These are phyloP conservation scores for Hyaena hyaena DNA, from an alignment of 2,113 vertebrate species.

Conservation along the genomic window DNA sequence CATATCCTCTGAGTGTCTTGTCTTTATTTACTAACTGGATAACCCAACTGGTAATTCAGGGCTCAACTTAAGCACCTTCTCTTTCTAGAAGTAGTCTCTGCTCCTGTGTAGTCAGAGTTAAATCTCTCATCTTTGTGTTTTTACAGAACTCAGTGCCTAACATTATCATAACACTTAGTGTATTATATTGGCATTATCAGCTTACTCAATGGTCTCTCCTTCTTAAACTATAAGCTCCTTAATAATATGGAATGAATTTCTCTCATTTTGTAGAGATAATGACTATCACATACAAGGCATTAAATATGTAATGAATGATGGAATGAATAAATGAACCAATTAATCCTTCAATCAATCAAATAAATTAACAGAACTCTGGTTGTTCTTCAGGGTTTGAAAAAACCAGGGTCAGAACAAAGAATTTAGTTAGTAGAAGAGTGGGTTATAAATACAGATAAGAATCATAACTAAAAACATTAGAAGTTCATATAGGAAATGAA, in stretches of 20 bases:
- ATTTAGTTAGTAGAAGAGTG: not conserved
- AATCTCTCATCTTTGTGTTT: not conserved
- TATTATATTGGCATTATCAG: not conserved
- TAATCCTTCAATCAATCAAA: not conserved
- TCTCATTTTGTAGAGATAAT: not conserved
- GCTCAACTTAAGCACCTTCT: not conserved
- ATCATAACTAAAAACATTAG: not conserved
- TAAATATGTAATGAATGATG: not conserved
- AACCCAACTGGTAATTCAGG: not conserved
- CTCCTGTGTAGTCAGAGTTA: not conserved
- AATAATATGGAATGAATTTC: not conserved
- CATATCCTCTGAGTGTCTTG: not conserved
- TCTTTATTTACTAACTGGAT: not conserved
- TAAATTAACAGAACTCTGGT: not conserved
- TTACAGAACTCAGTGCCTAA: not conserved
- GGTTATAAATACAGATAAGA: not conserved
- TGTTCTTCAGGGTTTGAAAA: not conserved
- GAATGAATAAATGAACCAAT: not conserved
- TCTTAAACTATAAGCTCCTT: constrained; percentile 9
- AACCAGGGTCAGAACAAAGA: not conserved
- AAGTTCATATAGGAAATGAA: not conserved
- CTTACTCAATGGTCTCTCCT: not conserved
- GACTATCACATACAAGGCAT: not conserved
- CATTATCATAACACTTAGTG: not conserved
- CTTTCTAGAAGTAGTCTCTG: not conserved